Base-by-base conservation (phyloP, 2,797 vertebrate genomes). In the Dendrocincla tyrannina region DNA sequence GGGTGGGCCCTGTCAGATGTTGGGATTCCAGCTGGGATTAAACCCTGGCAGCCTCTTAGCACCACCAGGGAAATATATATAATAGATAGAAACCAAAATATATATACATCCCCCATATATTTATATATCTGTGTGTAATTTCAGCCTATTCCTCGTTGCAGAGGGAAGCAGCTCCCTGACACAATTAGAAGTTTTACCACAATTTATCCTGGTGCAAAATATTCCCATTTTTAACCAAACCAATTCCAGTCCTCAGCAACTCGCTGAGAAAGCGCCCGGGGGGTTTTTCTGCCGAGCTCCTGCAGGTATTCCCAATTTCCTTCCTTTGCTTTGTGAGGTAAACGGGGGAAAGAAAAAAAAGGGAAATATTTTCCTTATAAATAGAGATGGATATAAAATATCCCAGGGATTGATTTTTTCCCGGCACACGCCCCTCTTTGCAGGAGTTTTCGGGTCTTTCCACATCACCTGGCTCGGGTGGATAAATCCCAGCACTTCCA, bases 81-180 rank as follows among this genome's bases (percentile, higher is more conserved):
- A 42, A 23, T 32, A 17, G 0, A 19, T 19, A 14, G 0, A 49
- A 5, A 11, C 9, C 14, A 37, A 59, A 47, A 56, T 16, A 5
- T 2, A 22, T 6, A 8, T 3, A 9, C 2, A 3, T 4, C 1
- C 9, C 6, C 28, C 8, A 1, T 24, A 8, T 6, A 9, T 9
- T 3, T 5, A 7, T 27, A 12, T 5, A 16, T 7, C 13, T 8
- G 3, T 3, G 7, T 8, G 13, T 12, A 30, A 56, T 13, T n/a
- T 19, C 11, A 4, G 37, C 17, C 24, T 13, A 47, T 30, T 30
- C 5, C 85, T 17, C 1, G 5, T 37, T 52, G 16, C 32, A 11
- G 68, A 1, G 6, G 55, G 72, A 32, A 81, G 66, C 56, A 15
- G 35, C 72, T 64, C 5, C 47, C 37, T 5, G 12, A 4, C 4